Evolutionary conservation across 2,888 invertebrate species (phyloP).

Genomic region (Acrobasis suavella): DNA sequence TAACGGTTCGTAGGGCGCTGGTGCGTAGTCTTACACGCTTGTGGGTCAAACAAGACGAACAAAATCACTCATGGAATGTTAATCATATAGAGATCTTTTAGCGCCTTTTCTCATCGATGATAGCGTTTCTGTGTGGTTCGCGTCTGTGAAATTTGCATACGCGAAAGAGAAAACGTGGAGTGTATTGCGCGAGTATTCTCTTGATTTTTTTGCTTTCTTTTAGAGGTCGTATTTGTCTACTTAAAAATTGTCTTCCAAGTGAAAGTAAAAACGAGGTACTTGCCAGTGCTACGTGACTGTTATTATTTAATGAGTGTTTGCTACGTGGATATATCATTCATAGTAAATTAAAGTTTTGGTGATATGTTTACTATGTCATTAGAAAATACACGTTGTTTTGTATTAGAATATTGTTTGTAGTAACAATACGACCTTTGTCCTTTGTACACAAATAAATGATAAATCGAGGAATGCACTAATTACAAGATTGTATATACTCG

Average conservation of each 20-base stretch:
- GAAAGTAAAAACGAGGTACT: slow-evolving; percentile 62
- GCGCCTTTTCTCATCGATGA: slow-evolving; percentile 30
- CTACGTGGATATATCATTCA: slow-evolving; percentile 10
- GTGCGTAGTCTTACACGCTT: slow-evolving; percentile 59
- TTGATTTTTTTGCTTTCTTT: slow-evolving; percentile 71
- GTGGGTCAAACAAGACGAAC: slow-evolving; percentile 65
- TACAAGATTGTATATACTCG: slow-evolving; percentile 25
- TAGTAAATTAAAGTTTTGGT: neutral
- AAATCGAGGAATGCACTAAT: slow-evolving; percentile 21
- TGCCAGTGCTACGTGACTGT: slow-evolving; percentile 52
- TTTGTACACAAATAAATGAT: slow-evolving; percentile 2
- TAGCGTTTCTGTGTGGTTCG: slow-evolving; percentile 26
- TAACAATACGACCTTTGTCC: neutral
- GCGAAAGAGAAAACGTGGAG: slow-evolving; percentile 64
- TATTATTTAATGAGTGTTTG: slow-evolving; percentile 39
- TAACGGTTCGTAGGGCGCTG: slow-evolving; percentile 72
- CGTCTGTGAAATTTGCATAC: slow-evolving; percentile 47
- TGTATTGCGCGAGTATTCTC: slow-evolving; percentile 49
- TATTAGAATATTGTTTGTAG: neutral
- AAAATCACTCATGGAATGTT: slow-evolving; percentile 41
- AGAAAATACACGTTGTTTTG: neutral
- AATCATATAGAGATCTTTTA: slow-evolving; percentile 21
- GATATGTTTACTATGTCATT: slow-evolving; percentile 9
- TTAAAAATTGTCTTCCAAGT: slow-evolving; percentile 56
- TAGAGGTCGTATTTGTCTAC: slow-evolving; percentile 61